Percentiles rank a stretch among this genome's conserved stretches.
Conservation (phyloP, 2,113 vertebrate genomes). For the Pluvialis apricaria region DNA sequence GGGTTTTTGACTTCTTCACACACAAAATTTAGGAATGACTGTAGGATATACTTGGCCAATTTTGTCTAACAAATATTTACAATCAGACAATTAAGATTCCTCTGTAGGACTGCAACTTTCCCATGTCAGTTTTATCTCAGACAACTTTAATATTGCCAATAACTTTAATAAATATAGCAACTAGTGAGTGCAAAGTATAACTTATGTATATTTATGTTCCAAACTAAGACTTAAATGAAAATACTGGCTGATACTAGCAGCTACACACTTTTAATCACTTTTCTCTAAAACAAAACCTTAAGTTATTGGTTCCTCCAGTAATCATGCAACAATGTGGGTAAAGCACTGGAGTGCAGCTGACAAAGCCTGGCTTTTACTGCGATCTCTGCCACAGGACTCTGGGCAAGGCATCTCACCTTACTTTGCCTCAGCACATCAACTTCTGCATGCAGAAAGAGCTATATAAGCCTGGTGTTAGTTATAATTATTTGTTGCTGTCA, state of each 20-base stretch:
- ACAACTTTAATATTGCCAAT: not conserved
- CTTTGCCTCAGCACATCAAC: not conserved
- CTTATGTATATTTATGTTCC: not conserved
- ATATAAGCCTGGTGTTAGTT: not conserved
- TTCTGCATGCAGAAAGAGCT: not conserved
- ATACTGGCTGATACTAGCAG: not conserved
- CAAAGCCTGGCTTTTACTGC: not conserved
- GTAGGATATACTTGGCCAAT: not conserved
- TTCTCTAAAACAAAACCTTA: not conserved
- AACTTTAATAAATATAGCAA: not conserved
- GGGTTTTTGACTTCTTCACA: not conserved
- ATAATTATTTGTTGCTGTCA: not conserved
- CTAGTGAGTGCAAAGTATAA: not conserved
- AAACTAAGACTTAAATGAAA: not conserved
- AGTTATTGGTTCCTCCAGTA: not conserved
- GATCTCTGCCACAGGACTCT: not conserved
- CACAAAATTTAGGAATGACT: not conserved
- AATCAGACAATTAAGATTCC: slow-evolving; percentile 4
- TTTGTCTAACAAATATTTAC: slow-evolving; percentile 6
- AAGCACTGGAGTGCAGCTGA: not conserved
- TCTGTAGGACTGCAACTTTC: not conserved
- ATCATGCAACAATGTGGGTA: not conserved
- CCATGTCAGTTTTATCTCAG: slow-evolving; percentile 7
- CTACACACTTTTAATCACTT: not conserved
- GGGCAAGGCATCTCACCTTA: not conserved